These are phyloP conservation scores for Drosophila rellima DNA, from an alignment of 2,888 invertebrate genomes.

Conservation along the genomic window DNA sequence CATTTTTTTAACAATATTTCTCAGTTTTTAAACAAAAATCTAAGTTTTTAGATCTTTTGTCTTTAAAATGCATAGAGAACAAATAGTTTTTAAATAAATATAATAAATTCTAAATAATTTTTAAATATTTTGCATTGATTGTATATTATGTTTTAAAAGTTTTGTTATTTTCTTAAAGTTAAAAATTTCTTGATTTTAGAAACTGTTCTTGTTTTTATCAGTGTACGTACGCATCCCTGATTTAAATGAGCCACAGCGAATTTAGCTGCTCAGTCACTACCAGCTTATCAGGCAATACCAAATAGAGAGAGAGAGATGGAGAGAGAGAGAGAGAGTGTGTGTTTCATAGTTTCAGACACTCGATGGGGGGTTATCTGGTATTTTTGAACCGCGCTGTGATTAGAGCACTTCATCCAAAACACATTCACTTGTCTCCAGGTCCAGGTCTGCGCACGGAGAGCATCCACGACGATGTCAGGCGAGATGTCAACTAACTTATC, in stretches of 20 bases:
- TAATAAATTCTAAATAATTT: too few relatives aligned
- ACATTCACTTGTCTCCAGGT: conserved; percentile 30
- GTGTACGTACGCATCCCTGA: neutral
- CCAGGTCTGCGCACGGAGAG: conserved; percentile 20
- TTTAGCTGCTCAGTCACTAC: neutral
- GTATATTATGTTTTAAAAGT: too few relatives aligned
- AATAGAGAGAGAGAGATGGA: neutral
- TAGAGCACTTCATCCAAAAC: neutral
- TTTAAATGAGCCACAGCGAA: neutral
- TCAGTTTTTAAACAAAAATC: too few relatives aligned
- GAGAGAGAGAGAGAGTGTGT: too few relatives aligned
- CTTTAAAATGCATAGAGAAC: too few relatives aligned
- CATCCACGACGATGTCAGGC: conserved; percentile 37
- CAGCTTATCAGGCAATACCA: neutral
- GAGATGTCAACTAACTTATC: conserved; percentile 41
- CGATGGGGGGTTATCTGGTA: conserved; percentile 49
- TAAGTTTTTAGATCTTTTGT: too few relatives aligned
- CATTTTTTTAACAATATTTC: too few relatives aligned
- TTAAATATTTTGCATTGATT: too few relatives aligned
- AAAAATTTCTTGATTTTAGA: too few relatives aligned
- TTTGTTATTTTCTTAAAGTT: too few relatives aligned
- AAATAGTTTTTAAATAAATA: too few relatives aligned
- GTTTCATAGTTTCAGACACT: conserved; percentile 9
- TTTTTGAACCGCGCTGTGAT: conserved; percentile 36
- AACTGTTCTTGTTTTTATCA: neutral